phyloP scores from a whole-genome alignment of 2,113 vertebrate genomes.

The Hippotragus niger region DNA sequence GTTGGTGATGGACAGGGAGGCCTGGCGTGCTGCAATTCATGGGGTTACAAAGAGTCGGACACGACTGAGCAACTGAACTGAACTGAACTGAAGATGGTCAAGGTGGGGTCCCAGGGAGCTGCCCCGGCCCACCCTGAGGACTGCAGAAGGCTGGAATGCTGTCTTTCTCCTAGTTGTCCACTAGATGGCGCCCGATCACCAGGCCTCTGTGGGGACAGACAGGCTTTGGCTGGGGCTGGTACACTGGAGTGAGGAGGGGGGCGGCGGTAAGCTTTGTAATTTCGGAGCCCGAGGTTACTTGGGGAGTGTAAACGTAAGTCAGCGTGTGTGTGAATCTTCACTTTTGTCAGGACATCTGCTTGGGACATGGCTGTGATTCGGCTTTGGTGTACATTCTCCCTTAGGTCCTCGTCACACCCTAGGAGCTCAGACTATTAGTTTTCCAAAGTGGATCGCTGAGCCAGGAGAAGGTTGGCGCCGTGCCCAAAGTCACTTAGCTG shows the following conservation, averaged over 20 bases:
- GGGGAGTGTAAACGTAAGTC: background rate
- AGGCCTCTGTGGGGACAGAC: background rate
- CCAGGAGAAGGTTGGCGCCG: background rate
- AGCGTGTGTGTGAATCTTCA: background rate
- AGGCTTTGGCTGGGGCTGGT: background rate
- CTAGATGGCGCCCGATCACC: constrained; percentile 29
- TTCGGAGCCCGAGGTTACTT: background rate
- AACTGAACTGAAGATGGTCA: no score
- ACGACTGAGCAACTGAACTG: no score
- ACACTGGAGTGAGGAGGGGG: rapidly evolving
- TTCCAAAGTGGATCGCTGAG: background rate
- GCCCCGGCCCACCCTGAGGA: background rate
- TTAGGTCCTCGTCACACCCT: background rate
- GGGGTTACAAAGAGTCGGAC: no score
- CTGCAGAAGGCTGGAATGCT: background rate
- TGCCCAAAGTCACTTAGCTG: background rate
- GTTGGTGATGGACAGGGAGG: no score
- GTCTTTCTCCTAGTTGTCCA: background rate
- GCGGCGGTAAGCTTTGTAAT: background rate
- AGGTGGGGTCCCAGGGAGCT: background rate
- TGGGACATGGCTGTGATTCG: background rate
- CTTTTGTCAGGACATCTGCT: background rate
- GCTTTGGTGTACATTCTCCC: background rate
- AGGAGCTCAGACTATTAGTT: background rate
- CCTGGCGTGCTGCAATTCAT: no score